A percentile compares a stretch with the other conserved stretches of the same genome.
phyloP scores from a whole-genome alignment of 2,797 vertebrate genomes.

The Typhlichthys subterraneus region DNA sequence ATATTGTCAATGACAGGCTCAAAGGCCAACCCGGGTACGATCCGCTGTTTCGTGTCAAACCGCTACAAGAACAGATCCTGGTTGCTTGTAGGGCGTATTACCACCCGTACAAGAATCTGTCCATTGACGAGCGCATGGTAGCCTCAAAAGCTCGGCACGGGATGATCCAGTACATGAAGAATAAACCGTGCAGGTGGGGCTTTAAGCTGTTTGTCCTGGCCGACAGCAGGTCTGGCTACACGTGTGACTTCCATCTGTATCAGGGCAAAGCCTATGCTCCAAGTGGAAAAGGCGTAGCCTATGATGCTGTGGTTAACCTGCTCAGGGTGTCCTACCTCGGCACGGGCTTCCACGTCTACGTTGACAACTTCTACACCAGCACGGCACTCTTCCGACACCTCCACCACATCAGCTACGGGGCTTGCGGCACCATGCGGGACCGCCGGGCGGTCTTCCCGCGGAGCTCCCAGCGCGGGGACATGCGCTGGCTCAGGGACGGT shows the following conservation, averaged over 20 bases:
- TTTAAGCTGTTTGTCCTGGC: slow-evolving; percentile 33
- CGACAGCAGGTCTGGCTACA: slow-evolving; percentile 29
- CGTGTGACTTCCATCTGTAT: slow-evolving; percentile 22
- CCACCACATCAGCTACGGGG: too few species aligned
- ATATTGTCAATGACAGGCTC: too few species aligned
- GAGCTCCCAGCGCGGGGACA: slow-evolving; percentile 12
- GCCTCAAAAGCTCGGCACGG: slow-evolving; percentile 14
- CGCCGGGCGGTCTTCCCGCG: background rate
- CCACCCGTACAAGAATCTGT: slow-evolving; percentile 18
- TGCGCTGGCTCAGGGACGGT: slow-evolving; percentile 24
- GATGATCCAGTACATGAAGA: slow-evolving; percentile 38
- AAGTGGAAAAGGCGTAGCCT: background rate
- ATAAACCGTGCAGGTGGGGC: slow-evolving; percentile 30
- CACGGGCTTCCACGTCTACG: too few species aligned
- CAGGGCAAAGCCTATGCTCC: slow-evolving; percentile 20
- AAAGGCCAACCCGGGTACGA: too few species aligned
- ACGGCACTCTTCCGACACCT: too few species aligned
- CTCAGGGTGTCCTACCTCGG: too few species aligned
- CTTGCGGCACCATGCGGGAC: too few species aligned
- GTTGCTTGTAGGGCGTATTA: slow-evolving; percentile 15
- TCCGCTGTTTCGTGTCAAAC: too few species aligned
- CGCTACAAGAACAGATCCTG: slow-evolving; percentile 13
- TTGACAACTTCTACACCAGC: too few species aligned
- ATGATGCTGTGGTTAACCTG: too few species aligned
- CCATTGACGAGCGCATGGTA: slow-evolving; percentile 35